Evolutionary conservation across 2,888 invertebrate species (phyloP), one percentile per base, ranked within the genome.

Genomic region (Parapristionchus giblindavisi): DNA sequence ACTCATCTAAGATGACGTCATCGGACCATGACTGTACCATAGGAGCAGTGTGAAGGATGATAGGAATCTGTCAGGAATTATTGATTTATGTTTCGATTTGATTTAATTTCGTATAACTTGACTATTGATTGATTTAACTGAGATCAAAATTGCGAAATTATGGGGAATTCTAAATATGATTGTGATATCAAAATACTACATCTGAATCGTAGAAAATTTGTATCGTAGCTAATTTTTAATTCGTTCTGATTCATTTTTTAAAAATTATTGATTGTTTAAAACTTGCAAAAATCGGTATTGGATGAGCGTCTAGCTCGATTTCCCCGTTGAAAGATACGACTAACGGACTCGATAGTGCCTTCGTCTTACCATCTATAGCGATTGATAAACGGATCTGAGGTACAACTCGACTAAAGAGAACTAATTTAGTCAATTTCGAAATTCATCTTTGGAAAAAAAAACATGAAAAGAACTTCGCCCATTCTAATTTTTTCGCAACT

Each of bases 271-370:
- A 51, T 29, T 0, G 40, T n/a, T 0, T 56, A 48, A 32, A 52
- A 52, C 77, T 40, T 58, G 81, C 81, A 34, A 70, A 74, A 36
- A 76, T 77, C 0, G 81, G 81, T 8, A 81, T 68, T 3, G 81
- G 81, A 78, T 81, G 81, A 21, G 81, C 81, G 43, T 80, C 76
- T 0, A 81, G 38, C 8, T 81, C 81, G 51, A 81, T 80, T 66
- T 81, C 81, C 34, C 61, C 56, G 58, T 79, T 75, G 76, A 80
- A 81, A 8, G 76, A 75, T 21, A 80, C 68, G 17, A 80, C 78
- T 27, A 80, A 70, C 0, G 79, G 79, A 5, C 75, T 60, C 2
- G 70, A 68, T 4, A 79, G 61, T 2, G 71, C 65, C 51, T 76
- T 66, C 14, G 73, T 36, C 43, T 76, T 14, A 34, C 68, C 68